A percentile compares a stretch with the other conserved stretches of the same genome.
These are phyloP conservation scores for Chromoteleia sp. DNA, from an alignment of 2,888 invertebrate species.

Conservation along the genomic window DNA sequence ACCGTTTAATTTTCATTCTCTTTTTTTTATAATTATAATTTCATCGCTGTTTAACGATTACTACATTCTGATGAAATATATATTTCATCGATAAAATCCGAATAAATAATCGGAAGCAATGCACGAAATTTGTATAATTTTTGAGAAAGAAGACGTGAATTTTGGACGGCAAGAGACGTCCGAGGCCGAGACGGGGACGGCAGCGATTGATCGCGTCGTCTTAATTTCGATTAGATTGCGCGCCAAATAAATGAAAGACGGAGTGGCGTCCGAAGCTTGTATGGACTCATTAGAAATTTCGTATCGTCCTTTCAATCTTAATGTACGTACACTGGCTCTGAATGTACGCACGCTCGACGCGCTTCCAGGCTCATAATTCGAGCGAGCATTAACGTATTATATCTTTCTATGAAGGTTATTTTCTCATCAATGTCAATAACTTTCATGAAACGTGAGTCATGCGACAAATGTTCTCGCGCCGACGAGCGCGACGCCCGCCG, in stretches of 20 bases:
- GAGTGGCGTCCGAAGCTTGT: slow-evolving; percentile 30
- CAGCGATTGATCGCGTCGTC: slow-evolving; percentile 3
- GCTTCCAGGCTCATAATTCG: slow-evolving; percentile 54
- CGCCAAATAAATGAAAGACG: slow-evolving; percentile 36
- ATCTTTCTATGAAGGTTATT: slow-evolving; percentile 80
- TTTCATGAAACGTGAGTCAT: slow-evolving; percentile 83
- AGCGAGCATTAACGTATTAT: slow-evolving; percentile 71
- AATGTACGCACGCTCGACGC: slow-evolving; percentile 28
- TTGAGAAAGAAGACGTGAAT: too few species aligned
- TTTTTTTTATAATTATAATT: too few species aligned
- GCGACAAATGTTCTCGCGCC: slow-evolving; percentile 75
- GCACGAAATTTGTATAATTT: too few species aligned
- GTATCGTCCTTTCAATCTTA: slow-evolving; percentile 59
- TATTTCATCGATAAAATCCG: too few species aligned
- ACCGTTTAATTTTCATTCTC: too few species aligned
- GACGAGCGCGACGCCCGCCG: slow-evolving; percentile 34
- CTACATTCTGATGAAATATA: too few species aligned
- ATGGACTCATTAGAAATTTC: slow-evolving; percentile 58
- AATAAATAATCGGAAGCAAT: too few species aligned
- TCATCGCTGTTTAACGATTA: too few species aligned
- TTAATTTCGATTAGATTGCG: slow-evolving; percentile 19
- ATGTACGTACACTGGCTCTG: slow-evolving; percentile 45
- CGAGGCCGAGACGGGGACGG: too few species aligned
- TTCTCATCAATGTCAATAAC: slow-evolving; percentile 82
- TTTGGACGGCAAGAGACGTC: too few species aligned